Evolutionary conservation across 2,797 vertebrate genomes (phyloP).

Genomic region (Eupleurogrammus muticus): DNA sequence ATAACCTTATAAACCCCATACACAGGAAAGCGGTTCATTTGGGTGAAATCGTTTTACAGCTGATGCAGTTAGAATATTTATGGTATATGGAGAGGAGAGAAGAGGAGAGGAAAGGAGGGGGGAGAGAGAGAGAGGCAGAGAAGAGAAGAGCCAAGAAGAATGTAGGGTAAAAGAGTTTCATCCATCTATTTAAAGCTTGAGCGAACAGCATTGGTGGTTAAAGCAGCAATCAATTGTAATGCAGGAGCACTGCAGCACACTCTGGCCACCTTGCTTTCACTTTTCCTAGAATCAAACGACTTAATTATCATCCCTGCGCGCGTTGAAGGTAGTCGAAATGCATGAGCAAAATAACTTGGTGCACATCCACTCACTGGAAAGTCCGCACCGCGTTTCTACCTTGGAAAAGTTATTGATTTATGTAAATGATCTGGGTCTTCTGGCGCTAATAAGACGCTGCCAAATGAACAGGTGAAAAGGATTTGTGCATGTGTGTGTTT

Average conservation of each 20-base stretch:
- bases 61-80: slow-evolving; percentile 40
- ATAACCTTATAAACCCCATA: slow-evolving; percentile 31
- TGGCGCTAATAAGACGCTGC: slow-evolving; percentile 35
- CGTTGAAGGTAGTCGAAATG: slow-evolving; percentile 37
- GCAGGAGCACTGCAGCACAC: slow-evolving; percentile 72
- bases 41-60: slow-evolving; percentile 37
- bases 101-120: slow-evolving; percentile 24
- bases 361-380: slow-evolving; percentile 46
- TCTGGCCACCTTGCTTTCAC: slow-evolving; percentile 57
- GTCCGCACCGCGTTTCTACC: slow-evolving; percentile 21
- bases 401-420: slow-evolving; percentile 56
- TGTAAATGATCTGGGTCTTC: slow-evolving; percentile 49
- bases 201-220: slow-evolving; percentile 72
- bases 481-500: slow-evolving; percentile 21
- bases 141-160: slow-evolving; percentile 33
- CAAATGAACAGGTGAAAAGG: slow-evolving; percentile 35
- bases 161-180: slow-evolving; percentile 67
- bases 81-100: neutral
- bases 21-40: slow-evolving; percentile 36
- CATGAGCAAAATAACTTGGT: slow-evolving; percentile 35
- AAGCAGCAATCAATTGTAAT: slow-evolving; percentile 78
- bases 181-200: slow-evolving; percentile 75
- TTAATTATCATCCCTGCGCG: slow-evolving; percentile 30
- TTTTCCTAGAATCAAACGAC: slow-evolving; percentile 36
- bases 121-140: slow-evolving; percentile 28